Percentiles rank a stretch among this genome's conserved stretches.
Evolutionary conservation across 35 echinoderm and acorn worm genomes (phyloP).

Genomic region (Apostichopus japonicus): DNA sequence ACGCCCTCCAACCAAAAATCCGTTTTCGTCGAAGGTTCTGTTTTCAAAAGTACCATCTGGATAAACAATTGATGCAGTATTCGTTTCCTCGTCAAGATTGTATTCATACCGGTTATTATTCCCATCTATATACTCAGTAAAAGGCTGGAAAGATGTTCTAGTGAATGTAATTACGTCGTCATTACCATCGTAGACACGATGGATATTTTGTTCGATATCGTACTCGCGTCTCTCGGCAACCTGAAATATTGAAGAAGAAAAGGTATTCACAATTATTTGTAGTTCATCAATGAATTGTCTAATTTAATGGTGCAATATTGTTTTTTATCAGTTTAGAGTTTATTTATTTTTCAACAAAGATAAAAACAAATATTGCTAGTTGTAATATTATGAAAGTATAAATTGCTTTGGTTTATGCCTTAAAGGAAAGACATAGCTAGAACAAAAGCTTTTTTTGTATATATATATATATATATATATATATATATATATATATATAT

Average conservation of each 20-base stretch:
- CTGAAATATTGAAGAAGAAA: not conserved
- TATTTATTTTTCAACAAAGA: no score
- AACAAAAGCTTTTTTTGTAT: no score
- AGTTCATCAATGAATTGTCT: no score
- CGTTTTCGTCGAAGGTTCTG: slow-evolving; percentile 57
- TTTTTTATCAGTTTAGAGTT: no score
- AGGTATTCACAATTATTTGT: not conserved
- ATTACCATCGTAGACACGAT: slow-evolving; percentile 19
- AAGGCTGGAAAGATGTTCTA: not conserved
- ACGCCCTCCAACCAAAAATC: slow-evolving; percentile 2
- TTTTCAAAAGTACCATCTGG: slow-evolving; percentile 57
- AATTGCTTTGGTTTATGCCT: no score
- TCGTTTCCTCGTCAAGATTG: slow-evolving; percentile 28
- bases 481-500: no score
- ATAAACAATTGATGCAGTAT: not conserved
- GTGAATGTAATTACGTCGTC: not conserved
- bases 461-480: no score
- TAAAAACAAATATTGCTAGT: no score
- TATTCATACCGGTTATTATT: slow-evolving; percentile 47
- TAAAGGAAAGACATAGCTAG: no score
- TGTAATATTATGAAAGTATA: no score
- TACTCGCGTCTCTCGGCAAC: not conserved
- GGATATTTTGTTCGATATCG: slow-evolving; percentile 17
- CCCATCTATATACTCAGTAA: slow-evolving; percentile 50
- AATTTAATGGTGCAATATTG: no score